Conservation (phyloP, 2,888 invertebrate species). For the Scaptomyza flava region DNA sequence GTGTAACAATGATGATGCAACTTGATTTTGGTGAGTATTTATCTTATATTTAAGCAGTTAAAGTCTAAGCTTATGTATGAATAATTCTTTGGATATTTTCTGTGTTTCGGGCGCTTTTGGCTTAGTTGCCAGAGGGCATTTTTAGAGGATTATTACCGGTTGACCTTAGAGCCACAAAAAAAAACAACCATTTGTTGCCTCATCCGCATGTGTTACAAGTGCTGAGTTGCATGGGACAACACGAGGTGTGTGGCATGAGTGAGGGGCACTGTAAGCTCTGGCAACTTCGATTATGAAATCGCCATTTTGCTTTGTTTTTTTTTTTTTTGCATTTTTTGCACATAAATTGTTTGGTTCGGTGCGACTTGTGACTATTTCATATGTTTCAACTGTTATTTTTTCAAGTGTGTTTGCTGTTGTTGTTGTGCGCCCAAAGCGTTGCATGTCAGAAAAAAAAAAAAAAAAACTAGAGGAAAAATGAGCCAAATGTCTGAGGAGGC, state of each 20-base stretch:
- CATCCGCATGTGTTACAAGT: constrained; percentile 62
- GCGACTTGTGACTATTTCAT: constrained; percentile 53
- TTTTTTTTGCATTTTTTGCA: constrained; percentile 61
- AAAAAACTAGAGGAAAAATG: constrained; percentile 36
- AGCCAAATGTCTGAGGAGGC: constrained; percentile 51
- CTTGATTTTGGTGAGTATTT: background rate
- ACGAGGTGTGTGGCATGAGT: background rate
- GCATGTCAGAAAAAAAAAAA: constrained; percentile 22
- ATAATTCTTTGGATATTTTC: constrained; percentile 1
- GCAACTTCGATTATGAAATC: constrained; percentile 70
- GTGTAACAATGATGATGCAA: background rate
- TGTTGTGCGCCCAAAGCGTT: constrained; percentile 40
- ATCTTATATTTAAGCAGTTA: background rate
- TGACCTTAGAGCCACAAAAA: constrained; percentile 58
- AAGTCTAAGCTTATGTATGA: background rate
- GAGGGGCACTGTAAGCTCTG: background rate
- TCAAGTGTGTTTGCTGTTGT: constrained; percentile 2
- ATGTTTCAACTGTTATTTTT: constrained; percentile 31
- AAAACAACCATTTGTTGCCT: constrained; percentile 52
- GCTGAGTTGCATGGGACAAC: background rate
- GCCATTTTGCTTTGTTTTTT: constrained; percentile 15
- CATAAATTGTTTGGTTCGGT: constrained; percentile 60
- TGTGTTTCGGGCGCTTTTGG: constrained; percentile 19
- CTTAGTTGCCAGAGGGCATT: constrained; percentile 60
- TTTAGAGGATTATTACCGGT: constrained; percentile 64